Evolutionary conservation across 2,888 invertebrate genomes (phyloP).

Genomic region (Norana najaformis): DNA sequence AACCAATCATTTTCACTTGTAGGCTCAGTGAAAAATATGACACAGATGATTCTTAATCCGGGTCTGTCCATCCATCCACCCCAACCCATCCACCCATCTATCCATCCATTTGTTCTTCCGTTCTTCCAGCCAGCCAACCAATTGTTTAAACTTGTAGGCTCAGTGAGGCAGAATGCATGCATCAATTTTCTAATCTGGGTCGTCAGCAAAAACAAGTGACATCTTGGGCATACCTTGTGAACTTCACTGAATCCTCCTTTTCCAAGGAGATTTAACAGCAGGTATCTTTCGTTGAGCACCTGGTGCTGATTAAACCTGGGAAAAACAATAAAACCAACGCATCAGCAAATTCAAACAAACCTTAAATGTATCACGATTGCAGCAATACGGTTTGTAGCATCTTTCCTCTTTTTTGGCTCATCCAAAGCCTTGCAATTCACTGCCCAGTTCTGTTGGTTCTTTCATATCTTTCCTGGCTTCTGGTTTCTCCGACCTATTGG

Average conservation of each 20-base stretch:
- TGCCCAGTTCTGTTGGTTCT: too few species aligned
- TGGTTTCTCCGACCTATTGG: too few species aligned
- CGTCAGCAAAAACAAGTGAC: neutral
- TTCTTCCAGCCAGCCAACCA: neutral
- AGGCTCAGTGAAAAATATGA: too few species aligned
- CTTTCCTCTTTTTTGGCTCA: too few species aligned
- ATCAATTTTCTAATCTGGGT: neutral
- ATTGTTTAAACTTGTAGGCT: neutral
- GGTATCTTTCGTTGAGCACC: constrained; percentile 92
- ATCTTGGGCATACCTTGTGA: constrained; percentile 50
- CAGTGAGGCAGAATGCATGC: neutral
- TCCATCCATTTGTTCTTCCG: neutral
- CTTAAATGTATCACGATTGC: too few species aligned
- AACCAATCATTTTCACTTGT: too few species aligned
- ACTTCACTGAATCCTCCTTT: constrained; percentile 71
- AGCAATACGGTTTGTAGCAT: too few species aligned
- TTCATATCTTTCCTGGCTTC: too few species aligned
- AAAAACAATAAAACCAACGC: constrained; percentile 38
- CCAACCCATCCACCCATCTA: too few species aligned
- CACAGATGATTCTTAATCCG: too few species aligned
- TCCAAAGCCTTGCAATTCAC: too few species aligned
- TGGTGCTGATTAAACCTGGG: constrained; percentile 93
- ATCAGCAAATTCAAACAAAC: neutral
- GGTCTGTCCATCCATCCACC: too few species aligned
- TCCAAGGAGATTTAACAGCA: constrained; percentile 93